These are phyloP conservation scores for Lates calcarifer DNA, from an alignment of 2,113 vertebrate genomes.

Conservation along the genomic window DNA sequence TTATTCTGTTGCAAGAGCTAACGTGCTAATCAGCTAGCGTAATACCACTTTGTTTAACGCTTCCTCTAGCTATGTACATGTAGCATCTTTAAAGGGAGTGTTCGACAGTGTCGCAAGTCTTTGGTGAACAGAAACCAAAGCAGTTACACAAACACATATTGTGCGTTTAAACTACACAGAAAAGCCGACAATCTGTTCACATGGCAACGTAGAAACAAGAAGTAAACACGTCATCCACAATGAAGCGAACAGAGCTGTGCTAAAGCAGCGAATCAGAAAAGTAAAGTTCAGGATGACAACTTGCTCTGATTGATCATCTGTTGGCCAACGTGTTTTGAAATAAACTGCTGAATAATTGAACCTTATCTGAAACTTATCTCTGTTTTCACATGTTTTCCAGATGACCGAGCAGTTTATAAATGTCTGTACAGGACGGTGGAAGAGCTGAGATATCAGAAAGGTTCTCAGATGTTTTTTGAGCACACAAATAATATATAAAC, in stretches of 20 bases:
- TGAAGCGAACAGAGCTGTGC: background rate
- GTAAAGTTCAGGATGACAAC: background rate
- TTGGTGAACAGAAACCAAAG: too few species aligned
- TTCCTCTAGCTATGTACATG: too few species aligned
- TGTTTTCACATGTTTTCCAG: constrained; percentile 3
- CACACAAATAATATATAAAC: too few species aligned
- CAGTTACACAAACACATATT: too few species aligned
- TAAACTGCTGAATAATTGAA: background rate
- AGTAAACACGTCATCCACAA: background rate
- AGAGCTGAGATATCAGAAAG: background rate
- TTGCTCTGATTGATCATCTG: constrained; percentile 2
- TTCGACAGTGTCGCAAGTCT: too few species aligned
- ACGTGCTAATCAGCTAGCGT: too few species aligned
- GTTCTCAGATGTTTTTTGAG: background rate
- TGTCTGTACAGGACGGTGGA: background rate
- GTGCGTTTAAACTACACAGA: background rate
- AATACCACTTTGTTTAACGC: too few species aligned
- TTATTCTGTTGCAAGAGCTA: too few species aligned
- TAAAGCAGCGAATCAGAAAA: background rate
- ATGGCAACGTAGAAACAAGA: background rate
- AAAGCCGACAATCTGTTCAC: too few species aligned
- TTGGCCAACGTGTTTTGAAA: background rate
- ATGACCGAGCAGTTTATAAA: constrained; percentile 6
- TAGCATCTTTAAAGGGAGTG: too few species aligned
- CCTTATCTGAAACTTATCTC: constrained; percentile 1